Evolutionary conservation across 1,140 invertebrate species (phyloP).

Genomic region (Prorops nasuta): DNA sequence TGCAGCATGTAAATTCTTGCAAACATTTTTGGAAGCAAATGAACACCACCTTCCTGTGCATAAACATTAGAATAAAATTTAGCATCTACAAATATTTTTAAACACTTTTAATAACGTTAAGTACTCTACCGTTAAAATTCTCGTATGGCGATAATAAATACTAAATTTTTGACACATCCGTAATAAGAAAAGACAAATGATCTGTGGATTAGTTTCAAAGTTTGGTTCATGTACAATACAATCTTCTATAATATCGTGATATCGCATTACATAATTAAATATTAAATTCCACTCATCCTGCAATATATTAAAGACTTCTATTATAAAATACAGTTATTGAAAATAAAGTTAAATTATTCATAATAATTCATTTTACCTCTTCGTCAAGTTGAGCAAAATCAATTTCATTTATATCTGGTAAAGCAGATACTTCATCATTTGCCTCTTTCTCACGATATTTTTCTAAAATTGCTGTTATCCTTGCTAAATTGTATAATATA

Average conservation of each 20-base stretch:
- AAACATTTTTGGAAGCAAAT: constrained; percentile 64
- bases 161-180: constrained; percentile 66
- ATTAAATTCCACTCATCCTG: constrained; percentile 73
- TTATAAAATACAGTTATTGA: background rate
- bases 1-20: constrained; percentile 68
- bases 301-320: constrained; percentile 20
- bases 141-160: constrained; percentile 68
- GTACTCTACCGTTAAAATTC: constrained; percentile 64
- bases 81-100: constrained; percentile 10
- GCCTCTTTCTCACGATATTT: constrained; percentile 59
- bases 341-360: constrained; percentile 13
- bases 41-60: constrained; percentile 61
- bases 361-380: constrained; percentile 55
- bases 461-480: constrained; percentile 63
- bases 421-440: constrained; percentile 55
- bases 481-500: constrained; percentile 71
- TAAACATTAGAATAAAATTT: constrained; percentile 19
- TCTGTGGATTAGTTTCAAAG: constrained; percentile 60
- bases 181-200: constrained; percentile 64
- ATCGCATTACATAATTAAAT: constrained; percentile 64
- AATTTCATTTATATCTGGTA: constrained; percentile 58
- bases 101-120: constrained; percentile 8
- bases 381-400: constrained; percentile 63
- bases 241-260: constrained; percentile 60
- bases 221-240: constrained; percentile 51